Base-by-base conservation (phyloP, 2,797 vertebrate genomes). In the Pangasius larnaudii region DNA sequence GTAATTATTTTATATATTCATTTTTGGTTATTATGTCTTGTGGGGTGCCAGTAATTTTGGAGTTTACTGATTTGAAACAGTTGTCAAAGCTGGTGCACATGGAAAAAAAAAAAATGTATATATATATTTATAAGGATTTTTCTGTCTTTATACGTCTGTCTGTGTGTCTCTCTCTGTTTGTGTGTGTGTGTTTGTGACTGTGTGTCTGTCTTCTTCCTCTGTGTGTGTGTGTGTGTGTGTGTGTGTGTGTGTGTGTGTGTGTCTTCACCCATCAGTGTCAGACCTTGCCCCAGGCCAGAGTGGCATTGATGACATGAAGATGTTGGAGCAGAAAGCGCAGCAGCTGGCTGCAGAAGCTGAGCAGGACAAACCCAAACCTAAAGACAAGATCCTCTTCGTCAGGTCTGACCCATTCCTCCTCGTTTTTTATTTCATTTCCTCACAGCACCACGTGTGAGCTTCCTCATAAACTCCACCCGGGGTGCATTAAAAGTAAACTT, bases 301-400 rank as follows among this genome's bases (percentile, higher is more conserved):
- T 42, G 96, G 96, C 69, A 93, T 97, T 77, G 98, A 99, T 49
- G 98, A 98, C 92, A 99, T 99, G 98, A 98, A 97, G 90, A 94
- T 98, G 89, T 92, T 99, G 90, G 98, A 98, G 87, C 97, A 98
- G 94, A 97, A 96, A 87, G 98, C 98, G 0, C 97, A 98, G 86
- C 96, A 96, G 92, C 93, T 99, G 59, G 98, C 98, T 0, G 97
- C 96, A 0, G 97, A 98, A 90, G 97, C 97, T 0, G 97, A 97
- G 85, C 94, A 95, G 63, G 98, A 98, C 93, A 97, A 97, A 93
- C 96, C 96, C 27, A 95, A 96, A 89, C 95, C 96, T 71, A 98
- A 98, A 95, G 97, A 97, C 91, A 98, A 98, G 93, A 98, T 98
- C 91, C 97, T 99, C 61, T 98, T 99, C 39, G 97, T 98, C 94